These are phyloP conservation scores for Phalacrocorax aristotelis DNA, from an alignment of 2,113 vertebrate species.

Conservation along the genomic window DNA sequence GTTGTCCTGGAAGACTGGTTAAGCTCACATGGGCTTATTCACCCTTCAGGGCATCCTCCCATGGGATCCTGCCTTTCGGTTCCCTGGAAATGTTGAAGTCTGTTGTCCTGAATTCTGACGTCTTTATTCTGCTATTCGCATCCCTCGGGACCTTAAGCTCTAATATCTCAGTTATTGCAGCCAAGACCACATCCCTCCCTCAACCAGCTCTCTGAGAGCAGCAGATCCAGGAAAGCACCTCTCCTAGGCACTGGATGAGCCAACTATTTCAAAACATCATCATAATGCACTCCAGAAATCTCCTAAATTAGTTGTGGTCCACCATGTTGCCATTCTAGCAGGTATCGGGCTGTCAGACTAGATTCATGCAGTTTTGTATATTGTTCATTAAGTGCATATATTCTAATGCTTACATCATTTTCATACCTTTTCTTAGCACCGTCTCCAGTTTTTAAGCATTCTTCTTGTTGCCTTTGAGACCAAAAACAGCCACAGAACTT, in stretches of 20 bases:
- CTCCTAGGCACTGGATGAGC: background rate
- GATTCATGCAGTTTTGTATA: background rate
- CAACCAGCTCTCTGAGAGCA: background rate
- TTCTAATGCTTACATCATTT: background rate
- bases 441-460: background rate
- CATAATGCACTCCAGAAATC: background rate
- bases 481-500: constrained; percentile 6
- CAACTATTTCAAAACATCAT: background rate
- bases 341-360: background rate
- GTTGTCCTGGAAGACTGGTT: background rate
- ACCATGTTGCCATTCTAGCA: background rate
- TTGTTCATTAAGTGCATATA: background rate
- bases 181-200: background rate
- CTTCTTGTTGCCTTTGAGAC: background rate
- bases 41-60: background rate
- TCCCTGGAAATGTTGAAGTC: background rate
- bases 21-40: background rate
- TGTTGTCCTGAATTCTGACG: background rate
- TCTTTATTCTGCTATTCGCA: background rate
- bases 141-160: background rate
- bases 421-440: background rate
- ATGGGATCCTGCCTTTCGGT: background rate
- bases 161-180: background rate
- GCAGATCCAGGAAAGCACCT: background rate
- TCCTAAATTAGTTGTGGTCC: background rate